Percentiles rank a stretch among this genome's conserved stretches.
These are phyloP conservation scores for Aleiodes alternator DNA, from an alignment of 2,888 invertebrate species.

Conservation along the genomic window DNA sequence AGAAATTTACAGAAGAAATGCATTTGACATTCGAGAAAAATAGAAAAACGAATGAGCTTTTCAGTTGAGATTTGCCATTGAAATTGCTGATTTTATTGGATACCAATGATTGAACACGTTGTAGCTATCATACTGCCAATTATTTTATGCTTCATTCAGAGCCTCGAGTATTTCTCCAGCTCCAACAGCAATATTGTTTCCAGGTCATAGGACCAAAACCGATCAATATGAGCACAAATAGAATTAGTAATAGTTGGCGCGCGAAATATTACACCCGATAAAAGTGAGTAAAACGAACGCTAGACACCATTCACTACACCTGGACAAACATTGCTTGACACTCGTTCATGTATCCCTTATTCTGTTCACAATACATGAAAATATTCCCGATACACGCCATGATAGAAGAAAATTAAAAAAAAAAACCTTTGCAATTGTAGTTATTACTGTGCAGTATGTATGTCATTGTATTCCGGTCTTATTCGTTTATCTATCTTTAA, in stretches of 20 bases:
- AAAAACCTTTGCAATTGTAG: too few relatives aligned
- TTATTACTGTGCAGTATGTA: too few relatives aligned
- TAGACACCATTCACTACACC: conserved; percentile 24
- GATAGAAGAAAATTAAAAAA: too few relatives aligned
- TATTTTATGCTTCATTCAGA: conserved; percentile 35
- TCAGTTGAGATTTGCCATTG: background rate
- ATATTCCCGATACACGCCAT: background rate
- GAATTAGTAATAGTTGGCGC: conserved; percentile 29
- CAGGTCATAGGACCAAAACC: conserved; percentile 32
- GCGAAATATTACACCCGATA: conserved; percentile 29
- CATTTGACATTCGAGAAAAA: too few relatives aligned
- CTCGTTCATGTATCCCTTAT: conserved; percentile 23
- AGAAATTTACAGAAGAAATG: too few relatives aligned
- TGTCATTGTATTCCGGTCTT: too few relatives aligned
- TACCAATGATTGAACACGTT: conserved; percentile 35
- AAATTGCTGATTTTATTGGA: conserved; percentile 19
- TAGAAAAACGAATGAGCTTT: background rate
- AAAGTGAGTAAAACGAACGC: conserved; percentile 51
- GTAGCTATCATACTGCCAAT: conserved; percentile 38
- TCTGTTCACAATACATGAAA: conserved; percentile 1
- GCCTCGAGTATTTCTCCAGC: conserved; percentile 22
- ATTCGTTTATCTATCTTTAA: too few relatives aligned
- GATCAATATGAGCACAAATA: conserved; percentile 35
- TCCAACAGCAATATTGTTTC: conserved; percentile 24
- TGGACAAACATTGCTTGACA: conserved; percentile 45